phyloP scores from a whole-genome alignment of 2,888 invertebrate species.

The Allophyes oxyacanthae region DNA sequence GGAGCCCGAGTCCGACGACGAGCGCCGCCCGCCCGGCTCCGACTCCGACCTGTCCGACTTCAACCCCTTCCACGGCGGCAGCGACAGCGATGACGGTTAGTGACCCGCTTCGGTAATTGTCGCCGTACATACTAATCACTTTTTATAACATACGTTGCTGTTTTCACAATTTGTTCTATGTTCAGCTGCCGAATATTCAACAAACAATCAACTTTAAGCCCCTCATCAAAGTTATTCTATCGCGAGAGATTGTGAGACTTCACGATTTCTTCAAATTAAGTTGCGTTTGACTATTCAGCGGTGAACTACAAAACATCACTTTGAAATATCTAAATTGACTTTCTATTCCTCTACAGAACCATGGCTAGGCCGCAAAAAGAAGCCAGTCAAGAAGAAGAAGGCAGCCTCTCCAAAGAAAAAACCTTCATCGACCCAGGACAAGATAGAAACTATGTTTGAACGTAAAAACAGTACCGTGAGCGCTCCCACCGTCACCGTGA shows the following conservation, averaged over 20 bases:
- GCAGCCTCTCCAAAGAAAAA: slow-evolving; percentile 88
- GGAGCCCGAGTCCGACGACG: slow-evolving; percentile 71
- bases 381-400: slow-evolving; percentile 91
- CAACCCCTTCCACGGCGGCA: slow-evolving; percentile 95
- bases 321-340: background rate
- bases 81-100: slow-evolving; percentile 93
- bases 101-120: background rate
- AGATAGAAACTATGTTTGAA: slow-evolving; percentile 92
- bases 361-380: slow-evolving; percentile 92
- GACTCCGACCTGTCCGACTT: slow-evolving; percentile 92
- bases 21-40: slow-evolving; percentile 58
- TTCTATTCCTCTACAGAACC: slow-evolving; percentile 89
- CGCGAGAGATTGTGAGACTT: too few relatives aligned
- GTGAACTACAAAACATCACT: too few relatives aligned
- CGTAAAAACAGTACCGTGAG: slow-evolving; percentile 75
- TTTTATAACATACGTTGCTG: too few relatives aligned
- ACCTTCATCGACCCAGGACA: slow-evolving; percentile 92
- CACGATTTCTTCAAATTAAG: too few relatives aligned
- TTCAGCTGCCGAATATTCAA: too few relatives aligned
- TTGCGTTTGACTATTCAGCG: too few relatives aligned
- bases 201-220: too few relatives aligned
- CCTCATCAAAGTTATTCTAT: too few relatives aligned
- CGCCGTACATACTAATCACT: too few relatives aligned
- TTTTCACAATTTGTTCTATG: too few relatives aligned
- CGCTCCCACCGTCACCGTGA: slow-evolving; percentile 64